Evolutionary conservation across 2,113 vertebrate species (phyloP).

Genomic region (Siniperca chuatsi): DNA sequence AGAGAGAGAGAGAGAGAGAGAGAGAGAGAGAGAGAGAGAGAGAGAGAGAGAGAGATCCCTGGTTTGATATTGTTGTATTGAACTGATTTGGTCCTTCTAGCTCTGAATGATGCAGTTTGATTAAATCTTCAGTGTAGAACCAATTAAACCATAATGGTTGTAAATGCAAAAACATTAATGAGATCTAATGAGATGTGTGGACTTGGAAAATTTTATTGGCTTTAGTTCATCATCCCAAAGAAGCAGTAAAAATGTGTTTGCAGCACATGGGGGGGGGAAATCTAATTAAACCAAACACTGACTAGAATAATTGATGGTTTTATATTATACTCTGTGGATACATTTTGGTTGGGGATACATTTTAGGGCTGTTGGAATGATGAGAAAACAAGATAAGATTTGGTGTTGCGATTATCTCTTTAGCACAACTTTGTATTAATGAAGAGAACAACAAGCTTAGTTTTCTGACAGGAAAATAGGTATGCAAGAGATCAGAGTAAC

Average conservation of each 20-base stretch:
- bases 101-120: constrained; percentile 14
- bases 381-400: too few relatives aligned
- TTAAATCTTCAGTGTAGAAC: neutral
- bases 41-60: neutral
- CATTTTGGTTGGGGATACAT: neutral
- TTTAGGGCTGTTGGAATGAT: too few relatives aligned
- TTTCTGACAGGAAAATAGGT: neutral
- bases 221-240: constrained; percentile 13
- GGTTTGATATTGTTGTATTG: neutral
- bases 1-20: too few relatives aligned
- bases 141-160: constrained; percentile 10
- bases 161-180: neutral
- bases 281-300: neutral
- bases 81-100: neutral
- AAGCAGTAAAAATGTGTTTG: neutral
- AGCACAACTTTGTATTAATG: too few relatives aligned
- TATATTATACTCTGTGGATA: neutral
- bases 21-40: too few relatives aligned
- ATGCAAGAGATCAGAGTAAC: neutral
- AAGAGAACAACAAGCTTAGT: neutral
- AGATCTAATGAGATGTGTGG: neutral
- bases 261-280: neutral
- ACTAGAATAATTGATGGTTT: neutral
- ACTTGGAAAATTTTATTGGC: neutral
- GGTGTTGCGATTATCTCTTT: too few relatives aligned